phyloP scores from a whole-genome alignment of 2,888 invertebrate genomes.

The Ptychoptera albimana region DNA sequence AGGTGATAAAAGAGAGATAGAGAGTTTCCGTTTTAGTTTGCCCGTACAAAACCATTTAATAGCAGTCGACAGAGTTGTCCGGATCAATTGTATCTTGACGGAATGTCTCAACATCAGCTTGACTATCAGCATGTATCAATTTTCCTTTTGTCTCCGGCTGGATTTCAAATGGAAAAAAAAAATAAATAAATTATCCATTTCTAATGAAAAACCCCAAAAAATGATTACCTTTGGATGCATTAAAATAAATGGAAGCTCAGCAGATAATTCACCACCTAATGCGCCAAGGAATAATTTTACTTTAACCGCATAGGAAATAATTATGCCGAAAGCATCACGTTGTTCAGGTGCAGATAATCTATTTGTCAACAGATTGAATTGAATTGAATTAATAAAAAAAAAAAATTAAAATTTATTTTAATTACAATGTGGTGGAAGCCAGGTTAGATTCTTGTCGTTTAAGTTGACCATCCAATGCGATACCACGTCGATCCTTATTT shows the following conservation, averaged over 20 bases:
- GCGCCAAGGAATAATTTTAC: slow-evolving; percentile 88
- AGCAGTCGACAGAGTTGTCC: slow-evolving; percentile 15
- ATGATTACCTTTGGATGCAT: slow-evolving; percentile 69
- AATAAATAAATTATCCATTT: background rate
- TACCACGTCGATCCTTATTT: slow-evolving; percentile 72
- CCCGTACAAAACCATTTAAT: background rate
- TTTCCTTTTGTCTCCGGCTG: slow-evolving; percentile 35
- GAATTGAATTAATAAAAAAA: slow-evolving; percentile 2
- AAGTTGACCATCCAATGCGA: slow-evolving; percentile 82
- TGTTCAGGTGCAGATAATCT: slow-evolving; percentile 61
- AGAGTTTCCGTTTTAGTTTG: no score
- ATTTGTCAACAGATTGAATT: slow-evolving; percentile 12
- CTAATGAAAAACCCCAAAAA: background rate
- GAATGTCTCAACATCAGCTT: slow-evolving; percentile 56
- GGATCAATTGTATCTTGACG: slow-evolving; percentile 47
- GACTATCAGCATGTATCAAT: slow-evolving; percentile 50
- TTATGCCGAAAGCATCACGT: slow-evolving; percentile 86
- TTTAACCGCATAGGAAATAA: slow-evolving; percentile 90
- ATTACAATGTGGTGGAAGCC: slow-evolving; percentile 84
- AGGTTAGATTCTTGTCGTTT: slow-evolving; percentile 70
- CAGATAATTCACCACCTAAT: slow-evolving; percentile 79
- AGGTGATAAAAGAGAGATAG: no score
- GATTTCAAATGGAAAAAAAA: slow-evolving; percentile 15
- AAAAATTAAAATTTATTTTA: slow-evolving; percentile 10
- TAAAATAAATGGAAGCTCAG: slow-evolving; percentile 79